Percentiles rank a stretch among this genome's conserved stretches.
Conservation (phyloP, 2,113 vertebrate genomes). For the Lophura nycthemera region DNA sequence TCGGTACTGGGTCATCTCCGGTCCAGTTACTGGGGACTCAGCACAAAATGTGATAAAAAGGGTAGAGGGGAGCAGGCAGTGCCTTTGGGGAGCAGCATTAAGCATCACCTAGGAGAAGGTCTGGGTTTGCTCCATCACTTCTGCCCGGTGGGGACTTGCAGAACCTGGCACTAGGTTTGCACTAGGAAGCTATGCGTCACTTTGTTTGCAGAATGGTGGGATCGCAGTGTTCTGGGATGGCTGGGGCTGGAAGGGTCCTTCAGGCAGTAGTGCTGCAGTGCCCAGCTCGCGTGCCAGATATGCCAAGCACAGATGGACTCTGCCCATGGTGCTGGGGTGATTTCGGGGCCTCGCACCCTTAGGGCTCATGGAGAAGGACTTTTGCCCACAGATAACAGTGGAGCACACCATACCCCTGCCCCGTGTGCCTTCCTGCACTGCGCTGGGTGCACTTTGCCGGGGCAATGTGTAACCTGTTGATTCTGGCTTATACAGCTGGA, state of each 20-base stretch:
- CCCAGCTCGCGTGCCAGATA: rapidly evolving
- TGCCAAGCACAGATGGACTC: rapidly evolving
- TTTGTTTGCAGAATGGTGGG: background rate
- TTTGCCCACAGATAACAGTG: background rate
- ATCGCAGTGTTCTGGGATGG: too few species aligned
- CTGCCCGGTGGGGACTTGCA: background rate
- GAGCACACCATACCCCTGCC: background rate
- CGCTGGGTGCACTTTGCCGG: rapidly evolving
- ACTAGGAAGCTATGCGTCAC: background rate
- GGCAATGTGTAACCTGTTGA: background rate
- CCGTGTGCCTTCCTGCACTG: rapidly evolving
- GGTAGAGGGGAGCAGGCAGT: background rate
- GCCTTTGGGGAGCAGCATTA: background rate
- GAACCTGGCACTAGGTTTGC: background rate
- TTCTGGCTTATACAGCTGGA: background rate
- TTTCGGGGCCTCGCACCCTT: background rate
- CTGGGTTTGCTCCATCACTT: background rate
- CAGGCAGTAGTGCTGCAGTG: background rate
- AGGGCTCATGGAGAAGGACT: rapidly evolving
- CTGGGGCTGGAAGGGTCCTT: background rate
- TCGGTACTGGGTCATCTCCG: background rate
- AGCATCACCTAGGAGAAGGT: background rate
- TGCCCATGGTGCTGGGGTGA: background rate
- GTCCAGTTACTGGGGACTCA: background rate
- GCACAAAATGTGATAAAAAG: background rate